A percentile compares a stretch with the other conserved stretches of the same genome.
phyloP scores from a whole-genome alignment of 2,888 invertebrate species.

The Phytoseiulus persimilis region DNA sequence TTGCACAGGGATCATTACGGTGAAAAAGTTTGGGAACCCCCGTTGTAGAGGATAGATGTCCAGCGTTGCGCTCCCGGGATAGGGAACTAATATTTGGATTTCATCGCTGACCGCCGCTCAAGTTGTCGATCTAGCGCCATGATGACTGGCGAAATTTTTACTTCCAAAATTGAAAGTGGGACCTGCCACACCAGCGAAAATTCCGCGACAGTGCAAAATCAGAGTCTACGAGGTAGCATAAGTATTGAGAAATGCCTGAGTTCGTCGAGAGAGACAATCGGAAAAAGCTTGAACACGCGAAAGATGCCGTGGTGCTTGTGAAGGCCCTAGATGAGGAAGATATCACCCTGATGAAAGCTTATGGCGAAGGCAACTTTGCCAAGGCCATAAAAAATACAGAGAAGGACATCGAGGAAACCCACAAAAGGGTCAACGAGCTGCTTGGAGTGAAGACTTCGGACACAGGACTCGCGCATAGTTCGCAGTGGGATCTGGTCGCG shows the following conservation, averaged over 20 bases:
- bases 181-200: too few species aligned
- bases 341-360: conserved; percentile 88
- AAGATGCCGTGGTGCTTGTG: neutral
- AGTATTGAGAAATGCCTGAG: neutral
- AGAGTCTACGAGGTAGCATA: too few species aligned
- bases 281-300: neutral
- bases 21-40: too few species aligned
- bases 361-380: conserved; percentile 95
- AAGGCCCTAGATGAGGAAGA: conserved; percentile 79
- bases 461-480: conserved; percentile 40
- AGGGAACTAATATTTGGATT: too few species aligned
- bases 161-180: too few species aligned
- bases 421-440: conserved; percentile 40
- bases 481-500: conserved; percentile 41
- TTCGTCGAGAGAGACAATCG: neutral
- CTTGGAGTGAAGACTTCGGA: conserved; percentile 39
- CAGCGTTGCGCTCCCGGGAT: too few species aligned
- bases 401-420: conserved; percentile 66
- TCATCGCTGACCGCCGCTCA: too few species aligned
- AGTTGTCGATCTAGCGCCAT: too few species aligned
- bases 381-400: conserved; percentile 85
- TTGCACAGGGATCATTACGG: too few species aligned
- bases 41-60: too few species aligned
- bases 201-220: too few species aligned
- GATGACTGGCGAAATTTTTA: too few species aligned